Base-by-base conservation (phyloP, 2,113 vertebrate species). In the Calidris pugnax region DNA sequence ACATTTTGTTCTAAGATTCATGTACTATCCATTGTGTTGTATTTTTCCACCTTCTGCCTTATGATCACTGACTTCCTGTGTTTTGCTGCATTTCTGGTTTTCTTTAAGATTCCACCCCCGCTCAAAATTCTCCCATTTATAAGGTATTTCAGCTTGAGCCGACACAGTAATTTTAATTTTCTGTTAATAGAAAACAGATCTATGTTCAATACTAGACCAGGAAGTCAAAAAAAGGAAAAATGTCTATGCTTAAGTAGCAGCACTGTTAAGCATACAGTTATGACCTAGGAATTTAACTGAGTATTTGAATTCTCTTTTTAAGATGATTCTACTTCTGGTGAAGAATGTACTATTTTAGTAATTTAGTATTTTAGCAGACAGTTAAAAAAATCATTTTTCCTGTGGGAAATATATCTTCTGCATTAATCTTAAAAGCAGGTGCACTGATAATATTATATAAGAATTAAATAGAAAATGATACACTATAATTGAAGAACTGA, bases 361-460 rank as follows among this genome's bases (percentile, higher is more conserved):
- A 55, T 55, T 30, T 55, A 55, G 27, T 30, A 55, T 55, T 55
- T 55, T 55, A 55, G 28, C 45, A 95, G 28, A 80, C 5, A 81
- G 37, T 51, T 75, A 41, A 67, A 83, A 90, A 85, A 59, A 72
- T 33, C 0, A 33, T 78, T 84, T 74, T 82, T 66, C 88, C 55
- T 74, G 56, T 47, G 43, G 55, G 28, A 96, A 93, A 90, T 30
- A 0, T 39, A 74, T 75, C 32, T 92, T 57, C 23, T 51, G 51
- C 18, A 90, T 86, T 66, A 83, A 76, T n/a, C 47, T 90, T 84
- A 74, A 94, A 82, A 94, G 85, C 91, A 91, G 74, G 50, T 56
- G 66, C 62, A 90, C 32, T 67, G 69, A 88, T 80, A 73, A 51
- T 47, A 90, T 88, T 84, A 67, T 15, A 18, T 75, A 89, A 87